These are phyloP conservation scores for Brachionus koreanus DNA, from an alignment of 1,140 invertebrate genomes.

Conservation along the genomic window DNA sequence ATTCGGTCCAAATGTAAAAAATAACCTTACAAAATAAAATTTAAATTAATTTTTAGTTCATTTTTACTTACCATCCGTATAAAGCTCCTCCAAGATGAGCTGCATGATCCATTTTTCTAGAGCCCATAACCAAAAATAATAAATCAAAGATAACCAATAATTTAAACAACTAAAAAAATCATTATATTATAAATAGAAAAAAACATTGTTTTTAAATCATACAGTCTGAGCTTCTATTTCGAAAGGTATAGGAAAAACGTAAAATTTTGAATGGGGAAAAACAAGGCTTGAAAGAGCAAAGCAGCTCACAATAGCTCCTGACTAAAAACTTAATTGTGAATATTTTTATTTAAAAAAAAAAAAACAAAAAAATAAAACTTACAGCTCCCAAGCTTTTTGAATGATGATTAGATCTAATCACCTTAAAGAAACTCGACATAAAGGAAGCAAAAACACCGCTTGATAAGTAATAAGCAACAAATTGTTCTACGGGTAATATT, in stretches of 20 bases:
- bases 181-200: too few relatives aligned
- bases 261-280: conserved; percentile 24
- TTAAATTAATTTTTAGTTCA: neutral
- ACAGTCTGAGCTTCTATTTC: conserved; percentile 36
- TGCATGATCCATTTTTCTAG: conserved; percentile 35
- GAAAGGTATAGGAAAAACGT: conserved; percentile 39
- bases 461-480: conserved; percentile 35
- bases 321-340: neutral
- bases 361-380: neutral
- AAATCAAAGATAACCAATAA: conserved; percentile 15
- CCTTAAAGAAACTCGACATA: neutral
- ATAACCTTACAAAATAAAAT: neutral
- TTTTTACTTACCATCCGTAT: conserved; percentile 10
- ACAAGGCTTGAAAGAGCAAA: conserved; percentile 38
- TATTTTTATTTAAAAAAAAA: neutral
- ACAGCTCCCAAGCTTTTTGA: conserved; percentile 26
- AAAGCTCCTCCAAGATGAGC: conserved; percentile 35
- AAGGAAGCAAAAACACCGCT: conserved; percentile 36
- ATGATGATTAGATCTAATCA: neutral
- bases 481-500: conserved; percentile 24
- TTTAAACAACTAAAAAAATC: conserved; percentile 1
- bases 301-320: conserved; percentile 26
- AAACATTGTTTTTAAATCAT: too few relatives aligned
- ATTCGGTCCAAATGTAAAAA: neutral
- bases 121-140: neutral